Evolutionary conservation across 2,113 vertebrate species (phyloP).

Genomic region (Pipra filicauda): DNA sequence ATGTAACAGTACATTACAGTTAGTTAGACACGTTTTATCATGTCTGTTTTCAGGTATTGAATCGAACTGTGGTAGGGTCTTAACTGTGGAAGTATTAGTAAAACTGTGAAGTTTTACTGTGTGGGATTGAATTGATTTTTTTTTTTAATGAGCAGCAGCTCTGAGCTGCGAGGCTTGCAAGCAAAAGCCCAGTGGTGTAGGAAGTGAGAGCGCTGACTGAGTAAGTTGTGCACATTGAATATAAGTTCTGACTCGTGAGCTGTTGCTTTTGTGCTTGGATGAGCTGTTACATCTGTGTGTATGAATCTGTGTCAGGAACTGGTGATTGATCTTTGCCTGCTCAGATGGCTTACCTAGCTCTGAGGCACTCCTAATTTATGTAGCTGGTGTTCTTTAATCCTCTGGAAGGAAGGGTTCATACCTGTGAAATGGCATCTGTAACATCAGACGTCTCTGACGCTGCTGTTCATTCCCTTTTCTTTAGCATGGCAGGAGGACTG

Average conservation of each 20-base stretch:
- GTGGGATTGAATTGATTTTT: background rate
- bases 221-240: background rate
- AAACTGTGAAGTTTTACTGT: background rate
- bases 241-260: background rate
- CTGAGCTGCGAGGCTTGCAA: background rate
- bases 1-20: background rate
- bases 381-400: background rate
- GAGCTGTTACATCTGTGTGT: background rate
- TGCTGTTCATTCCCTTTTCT: background rate
- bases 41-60: background rate
- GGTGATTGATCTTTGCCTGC: background rate
- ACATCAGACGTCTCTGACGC: background rate
- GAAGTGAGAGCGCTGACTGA: background rate
- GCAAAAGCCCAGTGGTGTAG: background rate
- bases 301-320: background rate
- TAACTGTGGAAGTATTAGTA: background rate
- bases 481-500: slow-evolving; percentile 87
- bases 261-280: background rate
- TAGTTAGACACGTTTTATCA: background rate
- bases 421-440: background rate
- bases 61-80: background rate
- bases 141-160: background rate
- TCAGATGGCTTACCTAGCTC: background rate
- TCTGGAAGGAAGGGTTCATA: background rate
- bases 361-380: background rate